These are phyloP conservation scores for Gymnarchus niloticus DNA, from an alignment of 2,113 vertebrate species.

Conservation along the genomic window DNA sequence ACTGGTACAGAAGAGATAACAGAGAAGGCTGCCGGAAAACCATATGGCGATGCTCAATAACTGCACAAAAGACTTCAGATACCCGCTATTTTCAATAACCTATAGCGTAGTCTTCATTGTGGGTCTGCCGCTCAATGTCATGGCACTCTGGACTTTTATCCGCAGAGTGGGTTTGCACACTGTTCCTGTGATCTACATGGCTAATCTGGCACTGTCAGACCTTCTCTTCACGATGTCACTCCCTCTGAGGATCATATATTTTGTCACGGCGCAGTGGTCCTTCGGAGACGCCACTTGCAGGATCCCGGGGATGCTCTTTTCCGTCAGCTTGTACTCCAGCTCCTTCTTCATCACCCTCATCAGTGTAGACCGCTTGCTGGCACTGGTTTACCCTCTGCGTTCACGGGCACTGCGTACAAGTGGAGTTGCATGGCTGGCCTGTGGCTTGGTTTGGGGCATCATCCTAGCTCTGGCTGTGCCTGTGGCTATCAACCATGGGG, in stretches of 20 bases:
- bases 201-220: slow-evolving; percentile 52
- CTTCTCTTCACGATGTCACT: slow-evolving; percentile 49
- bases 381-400: slow-evolving; percentile 54
- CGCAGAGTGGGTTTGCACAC: slow-evolving; percentile 37
- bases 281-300: slow-evolving; percentile 30
- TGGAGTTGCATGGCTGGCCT: slow-evolving; percentile 37
- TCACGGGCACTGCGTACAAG: slow-evolving; percentile 39
- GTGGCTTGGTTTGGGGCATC: slow-evolving; percentile 33
- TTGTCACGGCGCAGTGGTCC: slow-evolving; percentile 34
- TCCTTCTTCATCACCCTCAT: slow-evolving; percentile 59
- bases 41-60: not conserved
- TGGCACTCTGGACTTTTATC: slow-evolving; percentile 49
- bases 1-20: no score
- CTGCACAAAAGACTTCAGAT: not conserved
- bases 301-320: slow-evolving; percentile 44
- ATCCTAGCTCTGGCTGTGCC: slow-evolving; percentile 29
- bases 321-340: slow-evolving; percentile 51
- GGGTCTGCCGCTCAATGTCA: slow-evolving; percentile 50
- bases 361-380: slow-evolving; percentile 52
- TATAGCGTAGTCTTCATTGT: slow-evolving; percentile 40
- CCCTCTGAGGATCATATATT: slow-evolving; percentile 47
- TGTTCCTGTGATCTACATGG: slow-evolving; percentile 44
- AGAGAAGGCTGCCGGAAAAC: no score
- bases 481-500: slow-evolving; percentile 20
- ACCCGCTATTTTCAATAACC: not conserved